A percentile compares a stretch with the other conserved stretches of the same genome.
Conservation (phyloP, 2,113 vertebrate genomes). For the Dasyurus viverrinus region DNA sequence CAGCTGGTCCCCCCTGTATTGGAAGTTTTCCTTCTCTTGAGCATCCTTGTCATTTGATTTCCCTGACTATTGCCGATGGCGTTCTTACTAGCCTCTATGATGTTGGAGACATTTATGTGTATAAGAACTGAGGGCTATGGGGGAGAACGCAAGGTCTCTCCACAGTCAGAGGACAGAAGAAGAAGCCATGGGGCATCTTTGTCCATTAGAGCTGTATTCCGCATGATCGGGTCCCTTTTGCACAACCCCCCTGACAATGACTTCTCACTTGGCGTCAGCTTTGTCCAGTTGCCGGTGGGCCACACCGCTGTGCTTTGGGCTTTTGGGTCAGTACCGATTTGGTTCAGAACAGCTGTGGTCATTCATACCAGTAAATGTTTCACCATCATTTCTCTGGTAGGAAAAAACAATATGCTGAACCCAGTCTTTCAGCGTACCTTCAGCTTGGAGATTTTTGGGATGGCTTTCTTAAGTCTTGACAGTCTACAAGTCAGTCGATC, state of each 20-base stretch:
- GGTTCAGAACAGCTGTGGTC: background rate
- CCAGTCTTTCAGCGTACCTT: background rate
- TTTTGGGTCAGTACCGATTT: background rate
- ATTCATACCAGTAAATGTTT: background rate
- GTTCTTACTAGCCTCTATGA: too few species aligned
- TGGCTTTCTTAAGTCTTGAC: background rate
- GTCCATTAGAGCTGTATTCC: too few species aligned
- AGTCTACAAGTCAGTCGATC: background rate
- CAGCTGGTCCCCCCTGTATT: too few species aligned
- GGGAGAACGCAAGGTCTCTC: too few species aligned
- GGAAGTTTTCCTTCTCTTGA: too few species aligned
- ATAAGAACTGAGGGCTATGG: too few species aligned
- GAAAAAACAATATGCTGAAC: background rate
- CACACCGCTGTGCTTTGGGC: background rate
- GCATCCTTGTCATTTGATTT: too few species aligned
- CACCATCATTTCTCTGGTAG: background rate
- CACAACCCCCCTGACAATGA: rapidly evolving
- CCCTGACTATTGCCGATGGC: too few species aligned
- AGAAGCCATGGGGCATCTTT: too few species aligned
- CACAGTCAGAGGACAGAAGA: too few species aligned
- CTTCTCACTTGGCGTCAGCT: background rate
- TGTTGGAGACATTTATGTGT: too few species aligned
- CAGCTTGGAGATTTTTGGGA: background rate
- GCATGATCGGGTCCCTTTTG: background rate
- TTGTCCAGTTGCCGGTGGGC: background rate